phyloP scores from a whole-genome alignment of 2,113 vertebrate species.

The Pipa parva region DNA sequence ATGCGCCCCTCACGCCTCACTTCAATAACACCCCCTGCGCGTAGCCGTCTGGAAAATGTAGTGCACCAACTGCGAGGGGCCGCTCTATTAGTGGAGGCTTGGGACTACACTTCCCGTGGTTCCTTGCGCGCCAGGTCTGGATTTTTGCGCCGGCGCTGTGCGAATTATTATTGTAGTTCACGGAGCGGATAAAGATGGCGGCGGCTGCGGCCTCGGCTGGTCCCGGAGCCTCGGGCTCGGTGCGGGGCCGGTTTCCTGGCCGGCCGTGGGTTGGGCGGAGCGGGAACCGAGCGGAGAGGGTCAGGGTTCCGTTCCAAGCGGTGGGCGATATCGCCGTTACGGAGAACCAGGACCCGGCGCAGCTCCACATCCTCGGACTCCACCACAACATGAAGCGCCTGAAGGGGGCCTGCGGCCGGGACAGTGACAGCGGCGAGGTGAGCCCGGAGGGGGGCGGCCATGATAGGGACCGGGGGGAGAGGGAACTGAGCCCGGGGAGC shows the following conservation, averaged over 20 bases:
- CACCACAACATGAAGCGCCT: conserved; percentile 76
- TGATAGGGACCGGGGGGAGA: background rate
- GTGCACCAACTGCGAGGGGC: background rate
- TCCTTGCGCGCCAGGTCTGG: background rate
- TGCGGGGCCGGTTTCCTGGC: conserved; percentile 84
- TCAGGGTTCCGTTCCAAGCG: conserved; percentile 70
- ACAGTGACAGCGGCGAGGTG: conserved; percentile 60
- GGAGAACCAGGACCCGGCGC: conserved; percentile 46
- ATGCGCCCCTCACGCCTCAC: background rate
- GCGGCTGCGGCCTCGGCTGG: conserved; percentile 78
- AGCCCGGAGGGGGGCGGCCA: conserved; percentile 31
- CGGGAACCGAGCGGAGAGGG: conserved; percentile 74
- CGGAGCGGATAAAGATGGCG: conserved; percentile 77
- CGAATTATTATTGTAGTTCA: conserved; percentile 37
- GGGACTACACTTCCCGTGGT: conserved; percentile 15
- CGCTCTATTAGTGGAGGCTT: background rate
- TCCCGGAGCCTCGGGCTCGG: conserved; percentile 75
- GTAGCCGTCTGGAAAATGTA: conserved; percentile 9
- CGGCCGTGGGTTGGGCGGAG: conserved; percentile 78
- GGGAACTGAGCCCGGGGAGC: background rate
- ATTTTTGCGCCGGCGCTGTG: conserved; percentile 22
- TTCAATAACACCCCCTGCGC: background rate
- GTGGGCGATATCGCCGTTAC: background rate
- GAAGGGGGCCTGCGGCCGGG: conserved; percentile 75
- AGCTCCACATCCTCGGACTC: conserved; percentile 76